Conservation (phyloP, 1,140 invertebrate genomes). For the Drosophila ananassae region DNA sequence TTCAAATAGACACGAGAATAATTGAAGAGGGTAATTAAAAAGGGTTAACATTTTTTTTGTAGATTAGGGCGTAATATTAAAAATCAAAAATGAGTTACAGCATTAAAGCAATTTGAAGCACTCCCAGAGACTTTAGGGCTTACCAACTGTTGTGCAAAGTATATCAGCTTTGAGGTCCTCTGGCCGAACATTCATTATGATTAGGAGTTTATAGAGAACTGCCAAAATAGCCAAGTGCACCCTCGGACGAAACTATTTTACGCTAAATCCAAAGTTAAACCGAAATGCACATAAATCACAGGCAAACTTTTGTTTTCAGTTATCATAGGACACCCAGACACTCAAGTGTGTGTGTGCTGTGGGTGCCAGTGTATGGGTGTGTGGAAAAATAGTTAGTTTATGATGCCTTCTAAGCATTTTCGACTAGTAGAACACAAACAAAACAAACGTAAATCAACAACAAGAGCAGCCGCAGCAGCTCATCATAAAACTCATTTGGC, state of each 20-base stretch:
- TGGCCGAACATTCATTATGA: slow-evolving; percentile 68
- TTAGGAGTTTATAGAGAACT: slow-evolving; percentile 66
- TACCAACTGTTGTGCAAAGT: neutral
- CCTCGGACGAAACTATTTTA: slow-evolving; percentile 58
- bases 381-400: slow-evolving; percentile 59
- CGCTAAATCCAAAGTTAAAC: slow-evolving; percentile 75
- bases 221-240: neutral
- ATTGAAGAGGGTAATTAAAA: neutral
- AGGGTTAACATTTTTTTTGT: neutral
- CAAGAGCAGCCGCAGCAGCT: slow-evolving; percentile 64
- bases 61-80: no score
- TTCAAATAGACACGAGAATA: slow-evolving; percentile 17
- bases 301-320: slow-evolving; percentile 75
- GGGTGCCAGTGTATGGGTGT: slow-evolving; percentile 14
- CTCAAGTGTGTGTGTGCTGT: slow-evolving; percentile 5
- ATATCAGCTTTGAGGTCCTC: slow-evolving; percentile 19
- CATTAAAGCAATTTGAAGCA: slow-evolving; percentile 4
- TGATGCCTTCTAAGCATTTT: slow-evolving; percentile 75
- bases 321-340: slow-evolving; percentile 62
- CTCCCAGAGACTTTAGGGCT: neutral
- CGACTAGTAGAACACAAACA: slow-evolving; percentile 61
- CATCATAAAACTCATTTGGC: slow-evolving; percentile 80
- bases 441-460: slow-evolving; percentile 79
- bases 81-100: neutral
- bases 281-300: slow-evolving; percentile 78